Evolutionary conservation across 64 coral and sea anemone species (phyloP).

Genomic region (Orbicella faveolata): DNA sequence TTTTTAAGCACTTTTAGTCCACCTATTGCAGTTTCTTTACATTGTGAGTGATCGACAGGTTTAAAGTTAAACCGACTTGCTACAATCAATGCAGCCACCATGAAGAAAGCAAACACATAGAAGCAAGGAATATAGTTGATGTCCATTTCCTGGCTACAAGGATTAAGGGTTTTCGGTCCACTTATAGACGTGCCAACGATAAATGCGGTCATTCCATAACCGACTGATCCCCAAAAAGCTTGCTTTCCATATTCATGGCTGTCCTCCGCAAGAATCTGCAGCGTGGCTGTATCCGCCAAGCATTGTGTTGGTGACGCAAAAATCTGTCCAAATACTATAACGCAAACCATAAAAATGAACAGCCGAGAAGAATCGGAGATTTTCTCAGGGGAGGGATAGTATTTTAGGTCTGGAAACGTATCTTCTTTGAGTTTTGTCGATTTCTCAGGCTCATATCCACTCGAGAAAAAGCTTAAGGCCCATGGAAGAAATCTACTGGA

Average conservation of each 20-base stretch:
- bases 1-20: slow-evolving; percentile 70
- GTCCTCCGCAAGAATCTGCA: slow-evolving; percentile 87
- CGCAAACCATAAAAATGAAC: slow-evolving; percentile 78
- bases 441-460: slow-evolving; percentile 53
- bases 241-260: slow-evolving; percentile 98
- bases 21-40: slow-evolving; percentile 70
- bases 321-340: slow-evolving; percentile 75
- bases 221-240: slow-evolving; percentile 93
- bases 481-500: slow-evolving; percentile 64
- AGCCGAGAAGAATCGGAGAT: slow-evolving; percentile 77
- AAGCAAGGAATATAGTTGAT: slow-evolving; percentile 95
- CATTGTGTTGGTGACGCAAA: slow-evolving; percentile 93
- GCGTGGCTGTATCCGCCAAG: slow-evolving; percentile 93
- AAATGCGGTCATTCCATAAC: slow-evolving; percentile 89
- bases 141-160: slow-evolving; percentile 86
- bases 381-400: slow-evolving; percentile 69
- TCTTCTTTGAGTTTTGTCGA: slow-evolving; percentile 66
- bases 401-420: slow-evolving; percentile 80
- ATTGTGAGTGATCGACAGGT: slow-evolving; percentile 45
- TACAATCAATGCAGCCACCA: slow-evolving; percentile 73
- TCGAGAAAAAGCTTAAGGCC: slow-evolving; percentile 81
- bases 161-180: slow-evolving; percentile 75
- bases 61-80: slow-evolving; percentile 82
- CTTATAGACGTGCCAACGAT: slow-evolving; percentile 89
- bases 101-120: slow-evolving; percentile 81